phyloP scores from a whole-genome alignment of 2,888 invertebrate genomes.

The Andrena praecox region DNA sequence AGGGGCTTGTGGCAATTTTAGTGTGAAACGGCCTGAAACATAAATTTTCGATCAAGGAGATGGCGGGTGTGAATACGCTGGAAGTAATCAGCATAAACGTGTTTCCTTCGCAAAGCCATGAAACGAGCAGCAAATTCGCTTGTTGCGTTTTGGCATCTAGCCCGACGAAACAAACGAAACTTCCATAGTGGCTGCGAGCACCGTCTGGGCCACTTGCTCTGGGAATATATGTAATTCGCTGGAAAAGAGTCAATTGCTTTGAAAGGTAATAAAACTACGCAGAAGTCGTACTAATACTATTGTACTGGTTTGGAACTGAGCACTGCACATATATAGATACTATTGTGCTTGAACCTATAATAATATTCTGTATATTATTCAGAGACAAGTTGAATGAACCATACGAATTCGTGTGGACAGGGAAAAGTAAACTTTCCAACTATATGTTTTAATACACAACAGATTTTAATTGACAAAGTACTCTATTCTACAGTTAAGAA shows the following conservation, averaged over 20 bases:
- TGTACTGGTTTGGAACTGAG: background rate
- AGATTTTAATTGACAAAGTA: background rate
- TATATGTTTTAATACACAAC: no score
- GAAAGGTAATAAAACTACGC: background rate
- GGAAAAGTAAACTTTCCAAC: no score
- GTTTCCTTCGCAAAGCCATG: slow-evolving; percentile 20
- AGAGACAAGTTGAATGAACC: no score
- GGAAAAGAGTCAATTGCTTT: background rate
- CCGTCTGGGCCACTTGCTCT: slow-evolving; percentile 23
- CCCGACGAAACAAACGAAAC: slow-evolving; percentile 35
- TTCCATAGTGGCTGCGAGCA: slow-evolving; percentile 18
- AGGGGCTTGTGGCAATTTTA: background rate
- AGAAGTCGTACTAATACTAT: background rate
- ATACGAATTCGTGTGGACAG: no score
- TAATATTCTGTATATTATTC: no score
- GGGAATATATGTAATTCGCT: slow-evolving; percentile 8
- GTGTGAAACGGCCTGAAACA: background rate
- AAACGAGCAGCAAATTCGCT: slow-evolving; percentile 53
- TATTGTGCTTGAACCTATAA: no score
- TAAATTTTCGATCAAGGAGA: slow-evolving; percentile 19
- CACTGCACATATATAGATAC: no score
- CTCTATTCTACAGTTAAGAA: background rate
- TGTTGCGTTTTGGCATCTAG: slow-evolving; percentile 68
- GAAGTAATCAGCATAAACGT: slow-evolving; percentile 30
- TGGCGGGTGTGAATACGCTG: slow-evolving; percentile 5